phyloP scores from a whole-genome alignment of 2,888 invertebrate genomes.

The Spisula solida region DNA sequence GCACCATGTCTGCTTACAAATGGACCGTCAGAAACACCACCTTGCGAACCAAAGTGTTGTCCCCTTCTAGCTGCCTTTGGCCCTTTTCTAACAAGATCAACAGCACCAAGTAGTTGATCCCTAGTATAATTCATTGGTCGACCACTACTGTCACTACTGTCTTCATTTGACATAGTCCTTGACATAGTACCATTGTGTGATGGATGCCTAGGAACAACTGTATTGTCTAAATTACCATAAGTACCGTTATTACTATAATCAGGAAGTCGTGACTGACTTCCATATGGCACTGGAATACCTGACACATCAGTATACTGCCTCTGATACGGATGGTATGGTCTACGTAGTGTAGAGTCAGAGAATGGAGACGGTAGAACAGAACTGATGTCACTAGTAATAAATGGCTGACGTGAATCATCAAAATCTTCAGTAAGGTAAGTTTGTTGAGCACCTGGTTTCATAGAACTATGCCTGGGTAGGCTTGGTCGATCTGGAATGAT shows the following conservation, averaged over 20 bases:
- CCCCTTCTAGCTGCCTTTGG: constrained; percentile 69
- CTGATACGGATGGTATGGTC: constrained; percentile 65
- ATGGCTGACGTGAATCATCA: constrained; percentile 67
- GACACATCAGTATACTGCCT: constrained; percentile 59
- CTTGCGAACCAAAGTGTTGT: constrained; percentile 62
- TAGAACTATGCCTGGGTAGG: constrained; percentile 83
- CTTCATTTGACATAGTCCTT: constrained; percentile 63
- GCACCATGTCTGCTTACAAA: constrained; percentile 59
- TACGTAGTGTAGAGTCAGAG: constrained; percentile 49
- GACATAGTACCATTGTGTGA: constrained; percentile 56
- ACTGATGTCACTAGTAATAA: constrained; percentile 79
- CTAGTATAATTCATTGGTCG: constrained; percentile 79
- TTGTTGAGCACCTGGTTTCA: constrained; percentile 80
- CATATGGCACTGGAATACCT: constrained; percentile 63
- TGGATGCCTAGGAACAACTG: constrained; percentile 65
- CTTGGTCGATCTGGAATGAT: constrained; percentile 69
- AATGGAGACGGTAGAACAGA: constrained; percentile 82
- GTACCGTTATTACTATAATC: constrained; percentile 51
- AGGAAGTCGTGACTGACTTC: constrained; percentile 41
- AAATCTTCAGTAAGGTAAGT: constrained; percentile 79
- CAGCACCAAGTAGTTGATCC: constrained; percentile 81
- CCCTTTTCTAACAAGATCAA: constrained; percentile 77
- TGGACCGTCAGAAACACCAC: constrained; percentile 66
- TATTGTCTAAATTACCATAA: constrained; percentile 64
- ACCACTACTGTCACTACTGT: constrained; percentile 75